These are phyloP conservation scores for Beaufortia kweichowensis DNA, from an alignment of 2,113 vertebrate species.

Conservation along the genomic window DNA sequence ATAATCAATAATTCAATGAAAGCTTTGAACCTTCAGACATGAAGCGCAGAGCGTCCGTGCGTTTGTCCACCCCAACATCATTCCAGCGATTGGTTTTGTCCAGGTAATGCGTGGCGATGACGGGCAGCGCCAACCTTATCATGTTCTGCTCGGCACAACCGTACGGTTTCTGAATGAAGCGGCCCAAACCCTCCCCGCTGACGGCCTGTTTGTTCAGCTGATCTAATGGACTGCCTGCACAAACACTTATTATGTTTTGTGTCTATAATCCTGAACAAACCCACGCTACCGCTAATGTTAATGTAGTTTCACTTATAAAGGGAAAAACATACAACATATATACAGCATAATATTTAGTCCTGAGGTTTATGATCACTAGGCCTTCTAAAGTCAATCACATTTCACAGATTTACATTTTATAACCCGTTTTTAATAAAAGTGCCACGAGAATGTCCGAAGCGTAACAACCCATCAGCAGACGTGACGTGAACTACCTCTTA, in stretches of 20 bases:
- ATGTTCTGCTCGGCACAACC: slow-evolving; percentile 74
- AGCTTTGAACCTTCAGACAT: slow-evolving; percentile 50
- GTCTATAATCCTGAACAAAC: too few relatives aligned
- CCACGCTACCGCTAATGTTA: too few relatives aligned
- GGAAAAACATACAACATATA: too few relatives aligned
- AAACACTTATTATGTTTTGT: too few relatives aligned
- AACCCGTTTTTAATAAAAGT: too few relatives aligned
- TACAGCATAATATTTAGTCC: too few relatives aligned
- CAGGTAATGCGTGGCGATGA: slow-evolving; percentile 71
- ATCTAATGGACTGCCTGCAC: slow-evolving; percentile 30
- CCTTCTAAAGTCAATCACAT: too few relatives aligned
- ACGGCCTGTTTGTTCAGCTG: slow-evolving; percentile 60
- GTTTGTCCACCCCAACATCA: slow-evolving; percentile 59
- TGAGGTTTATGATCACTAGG: too few relatives aligned
- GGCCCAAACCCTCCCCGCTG: slow-evolving; percentile 49
- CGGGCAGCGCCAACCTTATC: slow-evolving; percentile 56
- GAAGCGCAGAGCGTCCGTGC: slow-evolving; percentile 55
- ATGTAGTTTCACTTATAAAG: too few relatives aligned
- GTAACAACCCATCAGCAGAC: too few relatives aligned
- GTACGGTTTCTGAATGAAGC: slow-evolving; percentile 47
- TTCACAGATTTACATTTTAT: too few relatives aligned
- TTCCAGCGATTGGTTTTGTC: slow-evolving; percentile 74
- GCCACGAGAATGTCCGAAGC: too few relatives aligned
- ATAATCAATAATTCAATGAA: not conserved
- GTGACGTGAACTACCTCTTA: slow-evolving; percentile 65